Percentiles rank a stretch among this genome's conserved stretches.
Conservation (phyloP, 2,113 vertebrate genomes). For the Myotis yumanensis region DNA sequence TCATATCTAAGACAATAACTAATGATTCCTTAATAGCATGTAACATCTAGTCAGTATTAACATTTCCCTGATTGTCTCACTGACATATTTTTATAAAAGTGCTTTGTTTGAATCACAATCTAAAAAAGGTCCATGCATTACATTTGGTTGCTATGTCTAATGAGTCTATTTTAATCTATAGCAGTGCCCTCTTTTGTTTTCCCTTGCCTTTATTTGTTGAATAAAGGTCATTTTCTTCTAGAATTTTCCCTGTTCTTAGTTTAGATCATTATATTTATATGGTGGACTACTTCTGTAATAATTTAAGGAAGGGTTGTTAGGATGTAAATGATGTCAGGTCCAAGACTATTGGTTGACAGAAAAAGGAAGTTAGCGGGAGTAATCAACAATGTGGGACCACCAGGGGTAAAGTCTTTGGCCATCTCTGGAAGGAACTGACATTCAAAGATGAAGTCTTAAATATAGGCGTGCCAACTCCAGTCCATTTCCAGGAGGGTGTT, state of each 20-base stretch:
- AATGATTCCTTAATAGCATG: slow-evolving; percentile 28
- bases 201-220: slow-evolving; percentile 20
- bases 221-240: slow-evolving; percentile 25
- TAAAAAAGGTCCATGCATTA: neutral
- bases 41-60: slow-evolving; percentile 22
- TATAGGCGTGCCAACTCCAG: neutral
- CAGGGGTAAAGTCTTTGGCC: neutral
- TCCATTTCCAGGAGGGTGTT: neutral
- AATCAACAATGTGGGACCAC: neutral
- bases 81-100: slow-evolving; percentile 2
- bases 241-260: neutral
- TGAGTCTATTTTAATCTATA: neutral
- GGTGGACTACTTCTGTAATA: neutral
- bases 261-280: neutral
- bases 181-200: neutral
- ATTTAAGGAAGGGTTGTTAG: neutral
- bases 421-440: neutral
- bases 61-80: neutral
- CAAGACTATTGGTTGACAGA: neutral
- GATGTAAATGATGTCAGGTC: neutral
- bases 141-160: neutral
- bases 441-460: slow-evolving; percentile 30
- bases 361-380: slow-evolving; percentile 4
- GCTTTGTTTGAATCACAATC: neutral
- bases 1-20: neutral